phyloP scores from a whole-genome alignment of 2,888 invertebrate genomes.

The Priocnemis perturbator region DNA sequence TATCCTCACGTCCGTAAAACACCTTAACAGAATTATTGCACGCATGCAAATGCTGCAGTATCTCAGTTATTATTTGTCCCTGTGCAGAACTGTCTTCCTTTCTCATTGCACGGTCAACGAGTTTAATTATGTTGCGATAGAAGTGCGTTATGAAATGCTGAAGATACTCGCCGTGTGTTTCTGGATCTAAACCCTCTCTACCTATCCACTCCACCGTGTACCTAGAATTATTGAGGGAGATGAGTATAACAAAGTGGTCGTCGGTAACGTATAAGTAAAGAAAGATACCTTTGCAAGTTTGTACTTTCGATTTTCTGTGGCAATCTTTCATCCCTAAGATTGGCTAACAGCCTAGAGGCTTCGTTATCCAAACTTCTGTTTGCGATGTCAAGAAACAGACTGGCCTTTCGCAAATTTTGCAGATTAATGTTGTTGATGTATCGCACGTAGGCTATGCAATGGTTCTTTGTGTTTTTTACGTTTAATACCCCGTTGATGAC shows the following conservation, averaged over 20 bases:
- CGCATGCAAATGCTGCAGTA: slow-evolving; percentile 95
- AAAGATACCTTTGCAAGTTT: slow-evolving; percentile 88
- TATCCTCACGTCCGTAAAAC: slow-evolving; percentile 94
- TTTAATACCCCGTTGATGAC: slow-evolving; percentile 96
- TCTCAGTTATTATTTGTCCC: slow-evolving; percentile 95
- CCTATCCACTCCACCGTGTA: slow-evolving; percentile 98
- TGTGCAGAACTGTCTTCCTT: slow-evolving; percentile 96
- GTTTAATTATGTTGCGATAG: slow-evolving; percentile 92
- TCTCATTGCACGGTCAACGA: slow-evolving; percentile 96
- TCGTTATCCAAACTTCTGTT: slow-evolving; percentile 95
- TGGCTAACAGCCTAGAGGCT: slow-evolving; percentile 91
- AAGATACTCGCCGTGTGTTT: slow-evolving; percentile 95
- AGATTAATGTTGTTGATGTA: slow-evolving; percentile 98
- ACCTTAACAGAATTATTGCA: slow-evolving; percentile 94
- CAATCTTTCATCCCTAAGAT: slow-evolving; percentile 92
- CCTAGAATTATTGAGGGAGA: slow-evolving; percentile 73
- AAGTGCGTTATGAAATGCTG: slow-evolving; percentile 96
- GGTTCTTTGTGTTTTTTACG: slow-evolving; percentile 95
- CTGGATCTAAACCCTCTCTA: slow-evolving; percentile 92
- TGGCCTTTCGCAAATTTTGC: slow-evolving; percentile 94
- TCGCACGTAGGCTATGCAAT: slow-evolving; percentile 94
- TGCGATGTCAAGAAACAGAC: slow-evolving; percentile 95
- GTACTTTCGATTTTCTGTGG: slow-evolving; percentile 92
- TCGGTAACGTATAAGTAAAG: background rate
- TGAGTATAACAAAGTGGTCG: background rate